Evolutionary conservation across 35 echinoderm and acorn worm genomes (phyloP).

Genomic region (Apostichopus californicus): DNA sequence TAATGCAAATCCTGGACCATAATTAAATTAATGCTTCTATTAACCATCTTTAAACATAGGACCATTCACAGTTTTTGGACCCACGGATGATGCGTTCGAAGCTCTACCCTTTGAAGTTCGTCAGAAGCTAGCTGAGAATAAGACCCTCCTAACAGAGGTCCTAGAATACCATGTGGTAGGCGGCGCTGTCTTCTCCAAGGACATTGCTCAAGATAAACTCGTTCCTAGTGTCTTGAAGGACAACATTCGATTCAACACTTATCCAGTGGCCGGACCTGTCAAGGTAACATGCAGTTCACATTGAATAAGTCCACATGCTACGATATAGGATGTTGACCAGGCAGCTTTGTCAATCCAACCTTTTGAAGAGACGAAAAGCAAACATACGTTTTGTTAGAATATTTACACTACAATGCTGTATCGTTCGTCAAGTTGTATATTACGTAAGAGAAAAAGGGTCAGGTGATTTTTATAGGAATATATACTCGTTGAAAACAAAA

Average conservation of each 20-base stretch:
- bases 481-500: no score
- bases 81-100: conserved; percentile 23
- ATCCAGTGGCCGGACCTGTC: neutral
- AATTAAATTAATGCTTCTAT: neutral
- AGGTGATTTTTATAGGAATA: no score
- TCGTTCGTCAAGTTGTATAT: no score
- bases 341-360: no score
- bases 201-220: neutral
- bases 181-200: neutral
- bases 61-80: conserved; percentile 20
- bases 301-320: no score
- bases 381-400: no score
- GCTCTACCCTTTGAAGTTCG: conserved; percentile 13
- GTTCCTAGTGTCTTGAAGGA: conserved; percentile 12
- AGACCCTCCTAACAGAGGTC: neutral
- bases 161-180: conserved; percentile 12
- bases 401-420: no score
- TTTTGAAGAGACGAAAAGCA: no score
- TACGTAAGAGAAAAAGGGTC: no score
- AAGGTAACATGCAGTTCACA: neutral
- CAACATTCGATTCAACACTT: conserved; percentile 37
- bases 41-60: neutral
- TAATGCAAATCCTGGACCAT: neutral
- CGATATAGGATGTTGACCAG: no score
- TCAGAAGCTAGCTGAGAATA: conserved; percentile 5